These are phyloP conservation scores for Rhynchomys soricoides DNA, from an alignment of 2,113 vertebrate species.

Conservation along the genomic window DNA sequence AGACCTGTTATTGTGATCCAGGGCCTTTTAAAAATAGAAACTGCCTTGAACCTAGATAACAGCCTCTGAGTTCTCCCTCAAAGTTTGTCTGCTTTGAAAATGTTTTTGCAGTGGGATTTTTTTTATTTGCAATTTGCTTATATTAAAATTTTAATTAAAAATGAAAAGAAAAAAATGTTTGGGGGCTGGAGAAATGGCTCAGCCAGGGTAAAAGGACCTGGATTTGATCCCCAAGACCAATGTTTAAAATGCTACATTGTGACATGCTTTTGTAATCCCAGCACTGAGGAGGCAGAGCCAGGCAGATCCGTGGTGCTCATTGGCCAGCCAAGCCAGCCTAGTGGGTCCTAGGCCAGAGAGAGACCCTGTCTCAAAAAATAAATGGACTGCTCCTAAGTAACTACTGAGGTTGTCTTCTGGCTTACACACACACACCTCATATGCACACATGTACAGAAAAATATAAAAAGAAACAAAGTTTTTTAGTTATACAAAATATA, in stretches of 20 bases:
- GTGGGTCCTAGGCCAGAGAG: neutral
- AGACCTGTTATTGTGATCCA: neutral
- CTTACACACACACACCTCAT: neutral
- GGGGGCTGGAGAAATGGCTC: neutral
- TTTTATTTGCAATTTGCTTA: neutral
- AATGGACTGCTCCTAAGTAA: neutral
- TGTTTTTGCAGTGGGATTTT: neutral
- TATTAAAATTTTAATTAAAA: neutral
- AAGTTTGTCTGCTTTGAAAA: neutral
- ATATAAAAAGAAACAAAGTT: neutral
- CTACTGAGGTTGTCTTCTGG: neutral
- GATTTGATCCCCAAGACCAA: neutral
- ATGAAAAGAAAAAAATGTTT: neutral
- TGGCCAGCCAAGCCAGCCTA: neutral
- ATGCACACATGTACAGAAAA: neutral
- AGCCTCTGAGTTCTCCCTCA: neutral
- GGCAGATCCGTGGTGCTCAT: neutral
- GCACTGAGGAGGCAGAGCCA: neutral
- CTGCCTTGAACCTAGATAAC: neutral
- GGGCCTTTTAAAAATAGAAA: constrained; percentile 42
- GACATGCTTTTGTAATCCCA: neutral
- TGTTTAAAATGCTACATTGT: neutral
- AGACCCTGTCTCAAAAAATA: neutral
- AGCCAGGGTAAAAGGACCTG: neutral
- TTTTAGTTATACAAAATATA: neutral